A percentile compares a stretch with the other conserved stretches of the same genome.
Evolutionary conservation across 2,113 vertebrate genomes (phyloP).

Genomic region (Xiphias gladius): DNA sequence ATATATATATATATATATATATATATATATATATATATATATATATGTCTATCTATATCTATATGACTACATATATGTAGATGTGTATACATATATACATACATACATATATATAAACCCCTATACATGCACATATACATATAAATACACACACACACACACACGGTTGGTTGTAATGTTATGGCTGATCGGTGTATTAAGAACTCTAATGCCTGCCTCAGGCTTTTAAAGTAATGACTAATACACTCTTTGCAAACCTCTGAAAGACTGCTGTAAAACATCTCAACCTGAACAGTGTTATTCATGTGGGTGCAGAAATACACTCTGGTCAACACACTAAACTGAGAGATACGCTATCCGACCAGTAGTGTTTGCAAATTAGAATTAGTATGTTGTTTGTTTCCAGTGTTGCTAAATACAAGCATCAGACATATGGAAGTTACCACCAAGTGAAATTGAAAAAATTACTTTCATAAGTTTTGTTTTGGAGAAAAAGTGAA

Average conservation of each 20-base stretch:
- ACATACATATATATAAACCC: no score
- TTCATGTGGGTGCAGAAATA: conserved; percentile 46
- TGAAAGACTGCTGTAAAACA: conserved; percentile 68
- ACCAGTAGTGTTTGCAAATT: conserved; percentile 31
- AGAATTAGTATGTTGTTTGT: conserved; percentile 32
- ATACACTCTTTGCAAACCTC: conserved; percentile 64
- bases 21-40: no score
- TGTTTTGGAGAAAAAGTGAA: conserved; percentile 69
- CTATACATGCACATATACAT: no score
- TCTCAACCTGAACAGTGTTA: conserved; percentile 66
- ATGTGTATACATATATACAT: no score
- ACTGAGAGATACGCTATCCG: conserved; percentile 11
- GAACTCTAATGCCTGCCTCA: conserved; percentile 53
- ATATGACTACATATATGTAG: no score
- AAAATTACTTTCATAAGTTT: conserved; percentile 68
- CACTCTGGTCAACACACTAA: conserved; percentile 41
- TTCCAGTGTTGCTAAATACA: conserved; percentile 6
- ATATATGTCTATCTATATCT: no score
- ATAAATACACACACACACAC: no score
- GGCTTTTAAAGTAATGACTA: conserved; percentile 74
- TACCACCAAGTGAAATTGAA: conserved; percentile 30
- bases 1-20: no score
- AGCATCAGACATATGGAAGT: conserved; percentile 25
- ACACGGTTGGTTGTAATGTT: no score
- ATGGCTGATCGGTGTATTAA: conserved; percentile 43